phyloP scores from a whole-genome alignment of 2,113 vertebrate species.

The Egretta garzetta region DNA sequence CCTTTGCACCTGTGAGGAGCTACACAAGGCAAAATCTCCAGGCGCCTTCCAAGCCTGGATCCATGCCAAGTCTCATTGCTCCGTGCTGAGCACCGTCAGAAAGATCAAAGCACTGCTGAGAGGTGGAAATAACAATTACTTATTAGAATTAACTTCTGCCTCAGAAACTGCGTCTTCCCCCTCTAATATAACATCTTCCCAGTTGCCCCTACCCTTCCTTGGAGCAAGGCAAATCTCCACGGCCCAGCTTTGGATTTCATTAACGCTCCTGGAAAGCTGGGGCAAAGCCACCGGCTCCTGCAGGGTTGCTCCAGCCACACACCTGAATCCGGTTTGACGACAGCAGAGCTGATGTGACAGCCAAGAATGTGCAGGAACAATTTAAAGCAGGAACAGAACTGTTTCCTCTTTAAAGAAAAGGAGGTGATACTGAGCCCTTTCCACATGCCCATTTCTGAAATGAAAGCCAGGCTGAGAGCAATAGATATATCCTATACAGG shows the following conservation, averaged over 20 bases:
- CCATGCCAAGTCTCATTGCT: not conserved
- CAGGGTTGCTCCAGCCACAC: not conserved
- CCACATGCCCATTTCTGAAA: not conserved
- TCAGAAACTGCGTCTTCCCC: not conserved
- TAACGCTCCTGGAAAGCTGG: not conserved
- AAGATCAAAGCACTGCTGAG: not conserved
- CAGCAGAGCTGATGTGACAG: not conserved
- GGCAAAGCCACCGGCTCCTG: not conserved
- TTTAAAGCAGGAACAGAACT: not conserved
- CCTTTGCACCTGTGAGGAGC: not conserved
- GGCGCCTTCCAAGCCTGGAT: not conserved
- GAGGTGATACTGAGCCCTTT: not conserved
- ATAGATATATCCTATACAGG: not conserved
- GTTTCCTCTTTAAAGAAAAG: not conserved
- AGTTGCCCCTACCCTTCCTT: not conserved
- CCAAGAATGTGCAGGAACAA: conserved; percentile 1
- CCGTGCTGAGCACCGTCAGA: not conserved
- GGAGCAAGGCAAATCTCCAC: not conserved
- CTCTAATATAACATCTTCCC: not conserved
- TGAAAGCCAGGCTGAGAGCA: not conserved
- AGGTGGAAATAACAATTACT: not conserved
- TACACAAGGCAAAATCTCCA: not conserved
- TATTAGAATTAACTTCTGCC: not conserved
- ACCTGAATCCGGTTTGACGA: not conserved
- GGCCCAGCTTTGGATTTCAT: not conserved